These are phyloP conservation scores for Metopia argyrocephala DNA, from an alignment of 2,888 invertebrate species.

Conservation along the genomic window DNA sequence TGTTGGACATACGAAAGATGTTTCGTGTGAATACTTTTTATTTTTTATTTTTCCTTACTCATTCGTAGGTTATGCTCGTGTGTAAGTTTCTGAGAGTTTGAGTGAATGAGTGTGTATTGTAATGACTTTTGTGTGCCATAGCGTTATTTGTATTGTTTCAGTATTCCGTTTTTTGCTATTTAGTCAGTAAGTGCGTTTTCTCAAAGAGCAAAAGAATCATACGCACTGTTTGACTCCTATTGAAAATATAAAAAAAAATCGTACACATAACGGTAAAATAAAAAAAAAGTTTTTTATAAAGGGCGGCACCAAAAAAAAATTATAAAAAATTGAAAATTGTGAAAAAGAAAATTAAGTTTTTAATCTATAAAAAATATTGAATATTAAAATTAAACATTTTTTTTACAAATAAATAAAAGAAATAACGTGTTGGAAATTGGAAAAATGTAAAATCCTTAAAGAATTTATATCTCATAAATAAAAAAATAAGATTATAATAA, in stretches of 20 bases:
- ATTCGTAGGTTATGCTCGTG: neutral
- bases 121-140: constrained; percentile 3
- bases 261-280: constrained; percentile 20
- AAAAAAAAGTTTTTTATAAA: constrained; percentile 49
- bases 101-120: constrained; percentile 11
- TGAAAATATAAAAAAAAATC: constrained; percentile 28
- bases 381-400: neutral
- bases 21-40: too few species aligned
- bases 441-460: neutral
- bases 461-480: neutral
- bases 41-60: constrained; percentile 20
- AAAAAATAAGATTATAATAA: constrained; percentile 12
- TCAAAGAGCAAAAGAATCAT: constrained; percentile 56
- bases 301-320: constrained; percentile 56
- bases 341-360: neutral
- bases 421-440: neutral
- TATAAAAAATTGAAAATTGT: constrained; percentile 26
- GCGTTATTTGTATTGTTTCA: constrained; percentile 20
- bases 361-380: neutral
- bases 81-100: neutral
- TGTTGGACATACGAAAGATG: neutral
- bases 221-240: constrained; percentile 59
- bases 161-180: constrained; percentile 41
- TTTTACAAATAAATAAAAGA: neutral
- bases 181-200: constrained; percentile 57